Evolutionary conservation across 2,888 invertebrate genomes (phyloP), one percentile per base, ranked within the genome.

Genomic region (Mactromeris polynyma): DNA sequence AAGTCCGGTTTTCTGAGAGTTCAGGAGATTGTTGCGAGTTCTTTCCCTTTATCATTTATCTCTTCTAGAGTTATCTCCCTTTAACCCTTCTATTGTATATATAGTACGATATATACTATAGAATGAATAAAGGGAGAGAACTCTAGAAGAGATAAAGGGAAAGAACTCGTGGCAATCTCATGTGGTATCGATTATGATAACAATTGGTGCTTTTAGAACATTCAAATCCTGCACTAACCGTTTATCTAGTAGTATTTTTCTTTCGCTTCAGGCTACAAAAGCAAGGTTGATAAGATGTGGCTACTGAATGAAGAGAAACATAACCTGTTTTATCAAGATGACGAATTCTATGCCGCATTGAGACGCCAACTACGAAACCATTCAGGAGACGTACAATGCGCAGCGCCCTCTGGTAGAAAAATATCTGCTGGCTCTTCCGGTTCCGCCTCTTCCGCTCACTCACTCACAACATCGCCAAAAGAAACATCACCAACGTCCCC

Each of bases 321-420:
- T 77, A 91, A 89, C n/a, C 38, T 91, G 36, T 89, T 91, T 69
- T 89, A 89, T 69, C 91, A 91, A 64, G 91, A 91, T 81, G 88
- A 90, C 42, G 88, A 88, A 1, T 83, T 90, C 51, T 90, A 90
- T 58, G 36, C 73, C 11, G 64, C 21, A 17, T 36, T 89, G 21
- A 51, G 85, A 81, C 40, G 84, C 7, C 51, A 31, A 3, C 31
- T 80, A 79, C 85, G 89, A 14, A 54, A 77, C 36, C 46, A 69
- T 21, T 83, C 86, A 9, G 6, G n/a, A 0, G 83, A 86, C 33
- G 33, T 36, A 21, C 33, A 64, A 33, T 38, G 36, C 26, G 33
- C 26, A 46, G n/a, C 69, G 7, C 58, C 36, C 31, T 14, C 40
- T 19, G 9, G n/a, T 3, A 80, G 85, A 40, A 58, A 58, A 80